Evolutionary conservation across 1,140 invertebrate genomes (phyloP).

Genomic region (Globodera ellingtonae): DNA sequence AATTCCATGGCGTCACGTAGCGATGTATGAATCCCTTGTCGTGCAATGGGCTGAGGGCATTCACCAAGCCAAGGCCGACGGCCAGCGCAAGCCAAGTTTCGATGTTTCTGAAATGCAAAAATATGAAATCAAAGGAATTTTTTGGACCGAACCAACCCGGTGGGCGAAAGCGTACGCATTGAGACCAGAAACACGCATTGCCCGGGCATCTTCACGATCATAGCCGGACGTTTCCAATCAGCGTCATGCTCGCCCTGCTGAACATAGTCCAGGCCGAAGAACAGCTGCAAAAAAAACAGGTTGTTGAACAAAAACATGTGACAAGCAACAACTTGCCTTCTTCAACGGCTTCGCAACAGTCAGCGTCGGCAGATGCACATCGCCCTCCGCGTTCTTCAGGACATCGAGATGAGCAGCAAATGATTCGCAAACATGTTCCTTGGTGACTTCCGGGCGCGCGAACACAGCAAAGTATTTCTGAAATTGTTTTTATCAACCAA

Average conservation of each 20-base stretch:
- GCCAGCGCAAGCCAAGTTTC: conserved; percentile 12
- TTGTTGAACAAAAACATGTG: no score
- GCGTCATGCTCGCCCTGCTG: conserved; percentile 17
- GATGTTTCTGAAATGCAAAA: conserved; percentile 17
- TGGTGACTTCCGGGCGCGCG: conserved; percentile 1
- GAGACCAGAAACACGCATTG: conserved; percentile 14
- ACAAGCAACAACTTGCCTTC: background rate
- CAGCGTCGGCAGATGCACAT: background rate
- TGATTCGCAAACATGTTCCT: background rate
- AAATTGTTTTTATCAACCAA: background rate
- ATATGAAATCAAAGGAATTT: background rate
- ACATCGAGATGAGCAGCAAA: background rate
- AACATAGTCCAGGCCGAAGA: conserved; percentile 5
- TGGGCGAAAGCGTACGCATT: conserved; percentile 4
- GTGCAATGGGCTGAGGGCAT: conserved; percentile 22
- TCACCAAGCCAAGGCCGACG: conserved; percentile 26
- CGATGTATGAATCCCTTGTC: conserved; percentile 27
- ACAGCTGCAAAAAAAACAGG: no score
- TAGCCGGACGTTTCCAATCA: conserved; percentile 16
- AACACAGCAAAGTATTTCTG: background rate
- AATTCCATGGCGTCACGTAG: conserved; percentile 31
- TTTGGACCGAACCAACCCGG: background rate
- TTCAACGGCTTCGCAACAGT: background rate
- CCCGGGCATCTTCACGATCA: conserved; percentile 6
- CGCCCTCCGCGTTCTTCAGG: background rate